These are phyloP conservation scores for Rhincodon typus DNA, from an alignment of 2,797 vertebrate genomes.

Conservation along the genomic window DNA sequence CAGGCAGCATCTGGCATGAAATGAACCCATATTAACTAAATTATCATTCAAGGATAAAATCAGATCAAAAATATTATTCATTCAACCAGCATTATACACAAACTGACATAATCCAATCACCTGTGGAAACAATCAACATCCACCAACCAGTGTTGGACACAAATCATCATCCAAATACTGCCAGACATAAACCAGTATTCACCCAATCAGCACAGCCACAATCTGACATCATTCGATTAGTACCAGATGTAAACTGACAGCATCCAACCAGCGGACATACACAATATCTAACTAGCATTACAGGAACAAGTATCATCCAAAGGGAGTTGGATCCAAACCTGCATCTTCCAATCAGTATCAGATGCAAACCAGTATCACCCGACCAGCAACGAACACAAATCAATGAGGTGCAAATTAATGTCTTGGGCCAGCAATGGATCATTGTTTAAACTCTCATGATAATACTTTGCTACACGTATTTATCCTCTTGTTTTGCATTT, in stretches of 20 bases:
- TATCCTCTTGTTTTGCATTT: slow-evolving; percentile 63
- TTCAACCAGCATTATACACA: not conserved
- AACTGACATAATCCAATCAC: slow-evolving; percentile 4
- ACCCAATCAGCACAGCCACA: not conserved
- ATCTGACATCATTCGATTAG: slow-evolving; percentile 15
- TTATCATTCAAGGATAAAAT: not conserved
- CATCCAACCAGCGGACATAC: slow-evolving; percentile 13
- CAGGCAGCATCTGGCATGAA: slow-evolving; percentile 27
- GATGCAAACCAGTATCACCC: not conserved
- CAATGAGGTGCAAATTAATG: slow-evolving; percentile 26
- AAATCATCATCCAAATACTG: not conserved
- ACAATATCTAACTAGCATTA: not conserved
- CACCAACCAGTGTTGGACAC: not conserved
- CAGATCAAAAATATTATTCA: not conserved
- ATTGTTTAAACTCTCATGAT: not conserved
- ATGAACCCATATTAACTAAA: slow-evolving; percentile 7
- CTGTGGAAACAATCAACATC: not conserved
- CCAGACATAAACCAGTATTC: not conserved
- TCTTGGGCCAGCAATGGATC: slow-evolving; percentile 21
- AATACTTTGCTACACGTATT: slow-evolving; percentile 47
- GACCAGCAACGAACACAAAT: not conserved
- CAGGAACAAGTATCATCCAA: not conserved
- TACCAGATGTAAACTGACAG: not conserved
- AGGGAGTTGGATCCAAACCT: not conserved
- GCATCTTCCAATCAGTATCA: slow-evolving; percentile 1